These are phyloP conservation scores for Chiloscyllium punctatum DNA, from an alignment of 2,797 vertebrate genomes.

Conservation along the genomic window DNA sequence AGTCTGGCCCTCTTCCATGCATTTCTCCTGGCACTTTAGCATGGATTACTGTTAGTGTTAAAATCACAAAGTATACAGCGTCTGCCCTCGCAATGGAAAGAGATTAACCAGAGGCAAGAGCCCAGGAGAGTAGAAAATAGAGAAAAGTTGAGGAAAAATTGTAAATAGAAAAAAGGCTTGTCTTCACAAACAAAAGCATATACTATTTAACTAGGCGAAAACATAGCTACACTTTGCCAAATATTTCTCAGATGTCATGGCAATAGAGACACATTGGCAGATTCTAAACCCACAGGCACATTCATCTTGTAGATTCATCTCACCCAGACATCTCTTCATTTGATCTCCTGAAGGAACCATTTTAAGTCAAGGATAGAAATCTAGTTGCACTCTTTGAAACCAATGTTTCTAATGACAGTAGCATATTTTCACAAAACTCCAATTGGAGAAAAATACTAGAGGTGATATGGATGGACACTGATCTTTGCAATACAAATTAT, in stretches of 20 bases:
- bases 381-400: neutral
- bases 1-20: neutral
- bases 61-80: neutral
- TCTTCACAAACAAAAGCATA: conserved; percentile 16
- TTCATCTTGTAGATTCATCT: conserved; percentile 9
- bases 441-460: neutral
- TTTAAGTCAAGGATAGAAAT: neutral
- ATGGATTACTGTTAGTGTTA: neutral
- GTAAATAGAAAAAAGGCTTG: conserved; percentile 12
- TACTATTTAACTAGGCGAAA: neutral
- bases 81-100: neutral
- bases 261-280: conserved; percentile 15
- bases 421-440: neutral
- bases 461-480: neutral
- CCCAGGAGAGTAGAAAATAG: neutral
- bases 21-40: neutral
- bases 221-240: neutral
- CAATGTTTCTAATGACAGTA: neutral
- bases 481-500: no score
- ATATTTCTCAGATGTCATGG: conserved; percentile 23
- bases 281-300: neutral
- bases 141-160: neutral
- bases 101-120: neutral
- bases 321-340: neutral
- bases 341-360: neutral